These are phyloP conservation scores for Netelia melanura DNA, from an alignment of 2,888 invertebrate species.

Conservation along the genomic window DNA sequence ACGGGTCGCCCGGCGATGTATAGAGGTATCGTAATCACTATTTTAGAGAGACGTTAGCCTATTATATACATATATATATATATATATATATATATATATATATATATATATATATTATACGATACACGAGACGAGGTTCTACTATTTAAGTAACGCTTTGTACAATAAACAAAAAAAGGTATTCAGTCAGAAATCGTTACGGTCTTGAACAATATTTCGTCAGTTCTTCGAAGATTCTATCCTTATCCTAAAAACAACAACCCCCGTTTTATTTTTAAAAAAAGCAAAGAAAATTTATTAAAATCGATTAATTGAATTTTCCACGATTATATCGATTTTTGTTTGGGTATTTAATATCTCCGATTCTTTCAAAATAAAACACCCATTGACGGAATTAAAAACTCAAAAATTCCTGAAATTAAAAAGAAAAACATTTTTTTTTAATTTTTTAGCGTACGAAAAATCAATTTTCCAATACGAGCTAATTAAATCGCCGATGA, in stretches of 20 bases:
- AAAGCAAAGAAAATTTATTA: too few relatives aligned
- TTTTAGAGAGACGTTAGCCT: conserved; percentile 79
- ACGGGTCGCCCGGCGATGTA: conserved; percentile 77
- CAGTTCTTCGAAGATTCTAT: conserved; percentile 33
- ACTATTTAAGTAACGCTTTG: conserved; percentile 85
- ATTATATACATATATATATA: conserved; percentile 71
- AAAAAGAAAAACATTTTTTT: too few relatives aligned
- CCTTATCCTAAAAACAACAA: neutral
- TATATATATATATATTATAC: conserved; percentile 69
- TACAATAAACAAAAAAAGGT: conserved; percentile 82
- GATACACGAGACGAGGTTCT: conserved; percentile 71
- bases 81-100: conserved; percentile 55
- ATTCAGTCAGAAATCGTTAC: conserved; percentile 75
- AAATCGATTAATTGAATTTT: too few relatives aligned
- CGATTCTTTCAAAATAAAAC: too few relatives aligned
- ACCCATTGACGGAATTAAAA: too few relatives aligned
- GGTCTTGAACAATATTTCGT: conserved; percentile 26
- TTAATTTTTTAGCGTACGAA: too few relatives aligned
- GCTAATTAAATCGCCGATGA: too few relatives aligned
- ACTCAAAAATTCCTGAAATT: too few relatives aligned
- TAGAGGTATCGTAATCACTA: conserved; percentile 80
- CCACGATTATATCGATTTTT: too few relatives aligned
- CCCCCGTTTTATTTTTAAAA: neutral
- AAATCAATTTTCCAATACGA: too few relatives aligned
- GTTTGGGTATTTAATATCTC: too few relatives aligned